These are phyloP conservation scores for Pseudorhombus dupliciocellatus DNA, from an alignment of 2,113 vertebrate genomes.

Conservation along the genomic window DNA sequence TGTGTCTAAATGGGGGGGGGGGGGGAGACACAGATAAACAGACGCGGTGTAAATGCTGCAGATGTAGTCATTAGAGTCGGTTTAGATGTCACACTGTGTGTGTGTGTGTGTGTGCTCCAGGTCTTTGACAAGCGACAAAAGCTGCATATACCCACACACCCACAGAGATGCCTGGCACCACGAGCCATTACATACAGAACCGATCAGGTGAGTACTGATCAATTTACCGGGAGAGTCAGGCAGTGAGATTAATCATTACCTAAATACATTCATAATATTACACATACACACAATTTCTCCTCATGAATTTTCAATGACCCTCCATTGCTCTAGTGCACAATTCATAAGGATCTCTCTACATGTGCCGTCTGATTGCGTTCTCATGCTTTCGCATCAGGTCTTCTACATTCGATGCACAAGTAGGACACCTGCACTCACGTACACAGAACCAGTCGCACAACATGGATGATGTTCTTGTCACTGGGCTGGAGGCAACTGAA, in stretches of 20 bases:
- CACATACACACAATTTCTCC: neutral
- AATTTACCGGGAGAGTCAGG: neutral
- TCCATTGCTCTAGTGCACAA: neutral
- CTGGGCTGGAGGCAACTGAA: constrained; percentile 46
- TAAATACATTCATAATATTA: neutral
- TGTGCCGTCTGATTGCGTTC: neutral
- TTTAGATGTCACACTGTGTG: constrained; percentile 14
- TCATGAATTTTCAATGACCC: neutral
- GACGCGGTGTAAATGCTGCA: constrained; percentile 5
- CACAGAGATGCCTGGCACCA: too few relatives aligned
- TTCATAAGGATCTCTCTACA: neutral
- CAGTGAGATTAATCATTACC: neutral
- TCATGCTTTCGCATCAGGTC: neutral
- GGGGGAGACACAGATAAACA: constrained; percentile 11
- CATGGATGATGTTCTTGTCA: constrained; percentile 43
- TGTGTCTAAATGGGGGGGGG: constrained; percentile 27
- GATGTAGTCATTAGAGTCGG: constrained; percentile 30
- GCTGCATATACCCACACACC: constrained; percentile 4
- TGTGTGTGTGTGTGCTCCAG: neutral
- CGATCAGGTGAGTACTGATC: too few relatives aligned
- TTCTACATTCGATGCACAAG: too few relatives aligned
- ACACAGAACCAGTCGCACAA: neutral
- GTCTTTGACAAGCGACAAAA: neutral
- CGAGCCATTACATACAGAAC: too few relatives aligned
- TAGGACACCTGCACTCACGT: neutral